These are phyloP conservation scores for Gerris lacustris DNA, from an alignment of 2,888 invertebrate species.

Conservation along the genomic window DNA sequence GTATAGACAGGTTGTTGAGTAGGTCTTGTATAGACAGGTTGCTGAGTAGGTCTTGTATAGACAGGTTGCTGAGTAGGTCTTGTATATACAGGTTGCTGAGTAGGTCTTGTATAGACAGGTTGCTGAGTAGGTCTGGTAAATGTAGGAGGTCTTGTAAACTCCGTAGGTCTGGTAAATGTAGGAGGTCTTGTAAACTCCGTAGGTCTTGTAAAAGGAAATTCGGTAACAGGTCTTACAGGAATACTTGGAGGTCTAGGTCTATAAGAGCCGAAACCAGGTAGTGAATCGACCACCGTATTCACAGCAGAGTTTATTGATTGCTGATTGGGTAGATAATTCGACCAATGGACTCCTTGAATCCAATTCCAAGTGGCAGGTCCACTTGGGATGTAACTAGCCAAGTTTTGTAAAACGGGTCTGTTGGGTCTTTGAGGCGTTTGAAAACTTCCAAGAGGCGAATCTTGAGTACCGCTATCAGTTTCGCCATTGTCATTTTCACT, in stretches of 20 bases:
- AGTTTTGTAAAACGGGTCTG: background rate
- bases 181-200: background rate
- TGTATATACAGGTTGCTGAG: background rate
- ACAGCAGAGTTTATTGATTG: background rate
- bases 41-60: background rate
- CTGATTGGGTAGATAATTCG: background rate
- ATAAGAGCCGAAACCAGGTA: background rate
- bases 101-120: background rate
- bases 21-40: conserved; percentile 8
- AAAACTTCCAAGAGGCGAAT: background rate
- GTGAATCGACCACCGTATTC: background rate
- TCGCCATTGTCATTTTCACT: background rate
- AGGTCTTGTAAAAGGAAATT: background rate
- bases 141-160: background rate
- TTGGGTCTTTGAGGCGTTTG: background rate
- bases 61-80: background rate
- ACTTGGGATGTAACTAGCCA: background rate
- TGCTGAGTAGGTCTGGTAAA: background rate
- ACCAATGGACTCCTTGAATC: background rate
- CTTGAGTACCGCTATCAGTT: background rate
- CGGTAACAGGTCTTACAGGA: background rate
- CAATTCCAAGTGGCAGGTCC: background rate
- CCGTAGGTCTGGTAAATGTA: background rate
- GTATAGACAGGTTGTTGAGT: conserved; percentile 10
- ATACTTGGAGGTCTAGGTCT: background rate